Conservation (phyloP, 2,888 invertebrate species). For the Agrotis ipsilon region DNA sequence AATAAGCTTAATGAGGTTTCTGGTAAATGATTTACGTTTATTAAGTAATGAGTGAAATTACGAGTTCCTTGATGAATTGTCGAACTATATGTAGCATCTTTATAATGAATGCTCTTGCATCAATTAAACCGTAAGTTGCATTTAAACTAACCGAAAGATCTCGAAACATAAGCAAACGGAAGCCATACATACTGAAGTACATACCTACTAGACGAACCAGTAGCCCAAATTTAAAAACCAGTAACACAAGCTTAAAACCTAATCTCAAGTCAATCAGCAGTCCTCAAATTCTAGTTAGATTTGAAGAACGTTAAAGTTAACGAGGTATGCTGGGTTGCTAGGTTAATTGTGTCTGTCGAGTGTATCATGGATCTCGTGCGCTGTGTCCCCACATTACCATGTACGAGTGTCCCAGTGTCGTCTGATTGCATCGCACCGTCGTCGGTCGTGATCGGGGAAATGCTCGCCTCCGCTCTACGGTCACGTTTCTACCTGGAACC, state of each 20-base stretch:
- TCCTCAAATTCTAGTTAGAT: slow-evolving; percentile 58
- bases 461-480: slow-evolving; percentile 75
- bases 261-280: slow-evolving; percentile 45
- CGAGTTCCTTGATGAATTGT: slow-evolving; percentile 4
- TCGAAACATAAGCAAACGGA: not conserved
- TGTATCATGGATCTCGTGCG: slow-evolving; percentile 65
- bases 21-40: slow-evolving; percentile 31
- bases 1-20: slow-evolving; percentile 56
- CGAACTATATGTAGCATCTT: not conserved
- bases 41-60: slow-evolving; percentile 7
- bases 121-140: not conserved
- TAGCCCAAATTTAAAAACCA: not conserved
- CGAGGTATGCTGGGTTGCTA: slow-evolving; percentile 77
- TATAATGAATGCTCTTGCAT: not conserved
- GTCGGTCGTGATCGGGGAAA: slow-evolving; percentile 85
- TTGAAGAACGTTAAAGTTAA: slow-evolving; percentile 70
- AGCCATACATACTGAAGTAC: not conserved
- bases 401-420: slow-evolving; percentile 74
- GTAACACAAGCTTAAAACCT: slow-evolving; percentile 12
- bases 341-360: slow-evolving; percentile 79
- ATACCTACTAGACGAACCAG: not conserved
- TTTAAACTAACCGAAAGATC: not conserved
- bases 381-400: slow-evolving; percentile 72
- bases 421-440: slow-evolving; percentile 81
- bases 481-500: slow-evolving; percentile 84